Evolutionary conservation across 35 echinoderm and acorn worm species (phyloP), one percentile per base, ranked within the genome.

Genomic region (Apostichopus parvimensis): DNA sequence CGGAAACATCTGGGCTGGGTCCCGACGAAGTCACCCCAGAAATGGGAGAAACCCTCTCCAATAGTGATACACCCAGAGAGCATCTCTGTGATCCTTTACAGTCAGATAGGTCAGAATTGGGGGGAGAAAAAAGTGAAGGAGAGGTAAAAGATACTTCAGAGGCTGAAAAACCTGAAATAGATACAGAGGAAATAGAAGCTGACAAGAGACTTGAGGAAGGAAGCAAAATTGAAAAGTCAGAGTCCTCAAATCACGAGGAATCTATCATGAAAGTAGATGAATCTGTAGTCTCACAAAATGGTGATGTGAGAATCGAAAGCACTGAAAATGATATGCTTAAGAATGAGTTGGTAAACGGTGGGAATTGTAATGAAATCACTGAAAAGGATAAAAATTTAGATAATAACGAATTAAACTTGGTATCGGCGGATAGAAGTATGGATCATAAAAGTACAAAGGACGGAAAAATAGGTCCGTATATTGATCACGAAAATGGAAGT

Each of bases 1-100:
- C 83, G 20, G 83, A 87, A 87, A 55, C 60, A 87, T 87, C 83
- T 0, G 53, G 57, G 57, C n/a, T 75, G 71, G 71, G 71, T 75
- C 6, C 17, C 14, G 71, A 75, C 6, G 71, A 75, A 22, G 71
- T 75, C 14, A 22, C 17, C 21, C 7, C 58, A 9, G 58, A 7
- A 61, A 61, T 12, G 58, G 58, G 6, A 9, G 58, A 61, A 61
- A n/a, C 71, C 1, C 6, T 75, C 7, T 75, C 71, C 71, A 75
- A 7, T 6, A n/a, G 71, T 17, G 12, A 10, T 21, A 15, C 70
- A 15, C 5, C n/a, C 70, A 73, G 11, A 15, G 70, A 73, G n/a
- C 70, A 11, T 73, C 18, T 21, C n/a, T 23, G 70, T 21, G n/a
- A 23, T 73, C 70, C n/a, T 17, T 73, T 21, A 73, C 11, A 73